Base-by-base conservation (phyloP, 2,888 invertebrate species). In the Andricus quercusramuli region DNA sequence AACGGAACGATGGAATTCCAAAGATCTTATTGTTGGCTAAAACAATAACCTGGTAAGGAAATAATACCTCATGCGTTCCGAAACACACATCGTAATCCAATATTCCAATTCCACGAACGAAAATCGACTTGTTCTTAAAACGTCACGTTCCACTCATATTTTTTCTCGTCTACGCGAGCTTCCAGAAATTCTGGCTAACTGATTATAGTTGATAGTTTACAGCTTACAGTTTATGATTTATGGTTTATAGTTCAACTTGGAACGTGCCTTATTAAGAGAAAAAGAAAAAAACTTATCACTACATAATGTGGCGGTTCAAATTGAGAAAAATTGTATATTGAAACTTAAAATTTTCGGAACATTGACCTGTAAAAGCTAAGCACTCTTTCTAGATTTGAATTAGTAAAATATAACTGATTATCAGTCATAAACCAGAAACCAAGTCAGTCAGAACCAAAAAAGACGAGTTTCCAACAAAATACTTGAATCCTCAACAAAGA, bases 1-100 rank as follows among this genome's bases (percentile, higher is more conserved):
- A 89, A 89, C 86, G 85, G 83, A 87, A 85, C 86, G 83, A 84
- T 82, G 86, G 82, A 87, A 86, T 89, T 89, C 86, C 85, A 85
- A 82, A 85, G 85, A 84, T 84, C 85, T 84, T 82, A 85, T 85
- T 83, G 84, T 86, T 81, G 82, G 41, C 44, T 83, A 83, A 84
- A 83, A 85, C 83, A 85, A 83, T 85, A 85, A 84, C 81, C 79
- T 79, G 82, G 83, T 85, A 82, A 82, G 85, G 83, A 85, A 62
- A 65, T 78, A 37, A 62, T 41, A 64, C 51, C 47, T 22, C 11
- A 37, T 66, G 47, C 22, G 51, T 65, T 78, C 22, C 41, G 32
- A 66, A 66, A 37, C 66, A 65, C 65, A 6, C 68, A 80, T 67
- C 79, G 47, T 70, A 70, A 79, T 70, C 79, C 67, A 76, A 37